Conservation (phyloP, 1,140 invertebrate species). For the Hermatobates lingyangjiaoensis region DNA sequence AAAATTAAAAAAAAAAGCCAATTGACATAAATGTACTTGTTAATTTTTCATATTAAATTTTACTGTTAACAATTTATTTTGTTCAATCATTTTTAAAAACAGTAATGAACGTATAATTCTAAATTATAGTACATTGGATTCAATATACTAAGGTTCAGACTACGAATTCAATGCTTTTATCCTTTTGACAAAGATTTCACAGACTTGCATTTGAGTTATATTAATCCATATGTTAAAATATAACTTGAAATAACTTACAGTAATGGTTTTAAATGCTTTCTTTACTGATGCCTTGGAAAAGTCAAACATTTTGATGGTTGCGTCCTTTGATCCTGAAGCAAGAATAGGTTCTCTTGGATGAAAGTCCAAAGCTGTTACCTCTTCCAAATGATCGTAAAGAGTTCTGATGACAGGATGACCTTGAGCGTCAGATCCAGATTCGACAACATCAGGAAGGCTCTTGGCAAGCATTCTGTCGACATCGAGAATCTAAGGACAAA, state of each 20-base stretch:
- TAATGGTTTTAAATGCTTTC: constrained; percentile 89
- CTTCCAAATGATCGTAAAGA: constrained; percentile 94
- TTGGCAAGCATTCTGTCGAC: constrained; percentile 96
- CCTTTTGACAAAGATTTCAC: too few species aligned
- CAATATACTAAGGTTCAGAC: too few species aligned
- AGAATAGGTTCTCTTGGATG: constrained; percentile 86
- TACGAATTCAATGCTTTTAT: too few species aligned
- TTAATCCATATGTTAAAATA: too few species aligned
- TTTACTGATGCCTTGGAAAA: constrained; percentile 96
- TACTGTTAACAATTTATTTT: too few species aligned
- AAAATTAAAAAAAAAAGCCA: too few species aligned
- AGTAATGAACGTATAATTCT: too few species aligned
- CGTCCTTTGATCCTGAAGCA: constrained; percentile 83
- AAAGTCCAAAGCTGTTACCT: constrained; percentile 92
- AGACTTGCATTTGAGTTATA: too few species aligned
- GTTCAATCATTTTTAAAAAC: too few species aligned
- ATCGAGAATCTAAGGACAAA: constrained; percentile 81
- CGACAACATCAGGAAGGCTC: constrained; percentile 64
- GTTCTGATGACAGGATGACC: constrained; percentile 96
- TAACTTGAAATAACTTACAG: constrained; percentile 27
- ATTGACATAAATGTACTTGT: too few species aligned
- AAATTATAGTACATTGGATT: too few species aligned
- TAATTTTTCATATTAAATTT: too few species aligned
- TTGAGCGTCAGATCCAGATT: constrained; percentile 40
- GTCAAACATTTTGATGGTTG: constrained; percentile 90